Evolutionary conservation across 1,140 invertebrate genomes (phyloP).

Genomic region (Rhynchophorus ferrugineus): DNA sequence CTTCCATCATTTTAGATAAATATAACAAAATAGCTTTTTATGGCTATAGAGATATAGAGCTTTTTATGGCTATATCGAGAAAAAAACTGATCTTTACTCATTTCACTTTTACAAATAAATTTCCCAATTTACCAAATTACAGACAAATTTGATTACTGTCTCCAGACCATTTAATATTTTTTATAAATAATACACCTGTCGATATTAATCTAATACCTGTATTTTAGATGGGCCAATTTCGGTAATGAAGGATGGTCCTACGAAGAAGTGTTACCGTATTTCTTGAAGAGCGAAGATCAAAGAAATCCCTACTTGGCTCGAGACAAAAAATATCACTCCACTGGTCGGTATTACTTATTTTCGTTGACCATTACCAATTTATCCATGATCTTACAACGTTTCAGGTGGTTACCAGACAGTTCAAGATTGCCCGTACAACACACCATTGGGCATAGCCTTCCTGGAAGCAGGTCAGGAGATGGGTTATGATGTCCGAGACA

Average conservation of each 20-base stretch:
- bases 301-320: slow-evolving; percentile 71
- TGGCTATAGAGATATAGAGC: no score
- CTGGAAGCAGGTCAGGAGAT: slow-evolving; percentile 84
- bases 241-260: slow-evolving; percentile 88
- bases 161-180: no score
- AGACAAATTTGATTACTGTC: no score
- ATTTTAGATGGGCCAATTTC: slow-evolving; percentile 67
- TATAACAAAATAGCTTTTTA: no score
- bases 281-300: slow-evolving; percentile 79
- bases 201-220: no score
- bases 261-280: slow-evolving; percentile 79
- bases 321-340: slow-evolving; percentile 60
- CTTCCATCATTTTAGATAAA: no score
- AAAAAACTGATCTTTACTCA: no score
- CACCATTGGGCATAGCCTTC: slow-evolving; percentile 71
- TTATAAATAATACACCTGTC: no score
- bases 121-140: no score
- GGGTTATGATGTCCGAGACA: slow-evolving; percentile 73
- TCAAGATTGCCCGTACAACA: slow-evolving; percentile 72
- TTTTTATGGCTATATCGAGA: no score
- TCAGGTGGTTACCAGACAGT: slow-evolving; percentile 72
- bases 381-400: slow-evolving; percentile 1
- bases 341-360: slow-evolving; percentile 45
- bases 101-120: no score
- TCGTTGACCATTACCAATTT: background rate